These are phyloP conservation scores for Erebia aethiops DNA, from an alignment of 2,888 invertebrate species.

Conservation along the genomic window DNA sequence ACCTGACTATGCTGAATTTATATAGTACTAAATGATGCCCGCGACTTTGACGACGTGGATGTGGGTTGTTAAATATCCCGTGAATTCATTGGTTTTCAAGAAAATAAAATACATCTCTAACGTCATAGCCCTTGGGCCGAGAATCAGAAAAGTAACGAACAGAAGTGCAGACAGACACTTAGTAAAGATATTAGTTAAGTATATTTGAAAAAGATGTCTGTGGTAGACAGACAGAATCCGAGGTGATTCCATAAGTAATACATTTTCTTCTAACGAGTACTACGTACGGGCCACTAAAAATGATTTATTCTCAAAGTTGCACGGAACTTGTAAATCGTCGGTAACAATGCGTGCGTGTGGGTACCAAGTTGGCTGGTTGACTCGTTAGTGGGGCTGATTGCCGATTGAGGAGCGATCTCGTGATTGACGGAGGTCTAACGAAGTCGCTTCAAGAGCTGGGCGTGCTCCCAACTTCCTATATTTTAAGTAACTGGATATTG, in stretches of 20 bases:
- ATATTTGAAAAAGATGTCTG: too few species aligned
- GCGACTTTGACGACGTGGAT: too few species aligned
- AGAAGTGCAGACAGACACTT: too few species aligned
- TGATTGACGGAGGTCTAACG: conserved; percentile 81
- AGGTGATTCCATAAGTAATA: background rate
- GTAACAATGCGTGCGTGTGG: conserved; percentile 40
- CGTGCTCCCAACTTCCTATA: conserved; percentile 47
- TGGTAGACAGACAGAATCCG: background rate
- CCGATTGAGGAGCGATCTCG: conserved; percentile 83
- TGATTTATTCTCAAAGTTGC: conserved; percentile 15
- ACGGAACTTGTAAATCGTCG: conserved; percentile 10
- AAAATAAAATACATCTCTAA: too few species aligned
- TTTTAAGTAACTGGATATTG: conserved; percentile 37
- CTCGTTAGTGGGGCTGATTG: conserved; percentile 80
- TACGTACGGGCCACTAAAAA: background rate
- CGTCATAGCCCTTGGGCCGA: too few species aligned
- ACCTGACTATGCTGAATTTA: too few species aligned
- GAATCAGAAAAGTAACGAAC: too few species aligned
- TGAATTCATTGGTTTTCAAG: too few species aligned
- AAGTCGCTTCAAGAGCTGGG: conserved; percentile 74
- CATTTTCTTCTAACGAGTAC: background rate
- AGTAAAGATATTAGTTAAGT: too few species aligned
- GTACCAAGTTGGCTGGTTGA: conserved; percentile 73
- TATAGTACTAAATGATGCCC: too few species aligned
- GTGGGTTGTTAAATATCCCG: too few species aligned